Conservation (phyloP, 1,140 invertebrate species). For the Battus philenor region DNA sequence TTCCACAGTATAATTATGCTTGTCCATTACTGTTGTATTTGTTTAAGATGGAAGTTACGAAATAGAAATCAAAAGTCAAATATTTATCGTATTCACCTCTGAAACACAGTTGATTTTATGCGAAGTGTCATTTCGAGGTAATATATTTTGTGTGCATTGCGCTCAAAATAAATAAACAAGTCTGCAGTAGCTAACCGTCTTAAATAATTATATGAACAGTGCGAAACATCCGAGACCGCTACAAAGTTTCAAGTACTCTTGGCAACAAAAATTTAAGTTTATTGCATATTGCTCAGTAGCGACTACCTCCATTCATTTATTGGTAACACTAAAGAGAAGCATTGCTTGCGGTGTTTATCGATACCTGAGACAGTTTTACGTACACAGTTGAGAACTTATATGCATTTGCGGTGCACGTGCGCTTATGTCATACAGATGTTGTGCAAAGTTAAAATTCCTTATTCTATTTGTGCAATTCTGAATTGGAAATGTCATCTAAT, state of each 20-base stretch:
- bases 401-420: conserved; percentile 34
- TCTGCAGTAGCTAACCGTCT: neutral
- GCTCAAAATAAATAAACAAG: neutral
- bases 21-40: no score
- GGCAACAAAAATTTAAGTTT: no score
- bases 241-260: no score
- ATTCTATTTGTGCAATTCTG: conserved; percentile 17
- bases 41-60: no score
- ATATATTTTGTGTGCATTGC: no score
- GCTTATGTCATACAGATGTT: conserved; percentile 7
- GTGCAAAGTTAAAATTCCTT: conserved; percentile 3
- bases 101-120: no score
- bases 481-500: conserved; percentile 18
- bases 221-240: neutral
- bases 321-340: neutral
- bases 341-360: conserved; percentile 8
- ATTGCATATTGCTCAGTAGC: no score
- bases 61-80: no score
- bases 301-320: conserved; percentile 5
- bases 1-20: no score
- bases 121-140: no score
- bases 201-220: neutral
- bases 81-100: no score
- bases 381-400: conserved; percentile 39
- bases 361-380: conserved; percentile 16